Percentiles rank a stretch among this genome's conserved stretches.
Evolutionary conservation across 2,797 vertebrate species (phyloP).

Genomic region (Ciconia nigra): DNA sequence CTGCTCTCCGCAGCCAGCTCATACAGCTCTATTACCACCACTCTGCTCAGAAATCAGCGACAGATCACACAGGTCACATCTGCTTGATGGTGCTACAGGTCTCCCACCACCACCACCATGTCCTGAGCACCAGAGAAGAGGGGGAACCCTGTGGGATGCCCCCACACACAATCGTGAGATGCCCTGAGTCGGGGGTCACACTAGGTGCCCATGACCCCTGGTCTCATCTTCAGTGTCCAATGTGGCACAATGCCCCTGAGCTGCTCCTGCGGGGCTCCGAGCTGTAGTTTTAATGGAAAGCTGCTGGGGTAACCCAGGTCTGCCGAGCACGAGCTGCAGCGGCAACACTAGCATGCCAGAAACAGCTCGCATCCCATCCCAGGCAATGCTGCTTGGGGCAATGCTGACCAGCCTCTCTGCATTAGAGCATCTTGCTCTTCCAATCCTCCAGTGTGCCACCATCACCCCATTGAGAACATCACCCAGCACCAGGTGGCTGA

Average conservation of each 20-base stretch:
- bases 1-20: neutral
- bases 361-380: fast-evolving
- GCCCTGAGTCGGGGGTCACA: neutral
- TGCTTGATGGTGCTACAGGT: neutral
- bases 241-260: neutral
- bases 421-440: neutral
- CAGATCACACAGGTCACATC: neutral
- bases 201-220: neutral
- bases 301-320: neutral
- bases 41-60: neutral
- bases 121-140: neutral
- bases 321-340: neutral
- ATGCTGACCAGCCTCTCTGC: neutral
- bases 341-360: neutral
- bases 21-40: neutral
- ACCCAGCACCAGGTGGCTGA: neutral
- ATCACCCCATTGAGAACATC: neutral
- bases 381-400: neutral
- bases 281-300: neutral
- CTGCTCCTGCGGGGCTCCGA: neutral
- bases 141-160: too few relatives aligned
- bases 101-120: neutral
- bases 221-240: neutral
- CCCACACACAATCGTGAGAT: fast-evolving
- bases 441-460: neutral